Conservation (phyloP, 2,113 vertebrate genomes). For the Mormyrus lacerda region DNA sequence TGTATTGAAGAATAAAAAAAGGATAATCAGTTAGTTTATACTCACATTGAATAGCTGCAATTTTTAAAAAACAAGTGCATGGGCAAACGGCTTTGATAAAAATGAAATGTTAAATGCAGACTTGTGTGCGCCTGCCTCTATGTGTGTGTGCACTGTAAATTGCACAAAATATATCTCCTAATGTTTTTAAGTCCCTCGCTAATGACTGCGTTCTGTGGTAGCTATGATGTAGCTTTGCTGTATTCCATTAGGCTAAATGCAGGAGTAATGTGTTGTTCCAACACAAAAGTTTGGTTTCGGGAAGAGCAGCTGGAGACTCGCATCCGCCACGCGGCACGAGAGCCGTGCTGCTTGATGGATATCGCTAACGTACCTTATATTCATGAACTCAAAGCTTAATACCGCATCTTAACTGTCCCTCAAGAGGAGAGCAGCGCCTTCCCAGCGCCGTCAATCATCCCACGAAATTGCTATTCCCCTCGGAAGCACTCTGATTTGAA, state of each 20-base stretch:
- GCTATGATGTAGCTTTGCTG: slow-evolving; percentile 50
- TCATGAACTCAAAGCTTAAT: slow-evolving; percentile 43
- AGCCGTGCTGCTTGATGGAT: slow-evolving; percentile 49
- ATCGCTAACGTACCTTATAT: slow-evolving; percentile 53
- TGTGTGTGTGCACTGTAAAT: slow-evolving; percentile 14
- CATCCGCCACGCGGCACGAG: slow-evolving; percentile 43
- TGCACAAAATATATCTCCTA: slow-evolving; percentile 7
- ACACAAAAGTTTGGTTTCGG: slow-evolving; percentile 59
- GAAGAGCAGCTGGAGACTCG: slow-evolving; percentile 59
- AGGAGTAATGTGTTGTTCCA: slow-evolving; percentile 60
- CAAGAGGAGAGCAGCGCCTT: slow-evolving; percentile 12
- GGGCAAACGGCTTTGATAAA: background rate
- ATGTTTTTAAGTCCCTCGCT: slow-evolving; percentile 43
- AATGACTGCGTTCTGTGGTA: slow-evolving; percentile 36
- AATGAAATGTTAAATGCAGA: background rate
- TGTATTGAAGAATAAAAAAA: background rate
- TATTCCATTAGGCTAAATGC: slow-evolving; percentile 56
- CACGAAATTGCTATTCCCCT: background rate
- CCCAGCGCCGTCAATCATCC: slow-evolving; percentile 16
- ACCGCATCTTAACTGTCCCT: slow-evolving; percentile 22
- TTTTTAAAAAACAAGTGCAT: background rate
- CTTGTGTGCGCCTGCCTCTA: background rate
- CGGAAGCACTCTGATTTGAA: slow-evolving; percentile 18
- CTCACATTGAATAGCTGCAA: background rate
- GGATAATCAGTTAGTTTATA: background rate